phyloP scores from a whole-genome alignment of 2,888 invertebrate species.

The Charanyca ferruginea region DNA sequence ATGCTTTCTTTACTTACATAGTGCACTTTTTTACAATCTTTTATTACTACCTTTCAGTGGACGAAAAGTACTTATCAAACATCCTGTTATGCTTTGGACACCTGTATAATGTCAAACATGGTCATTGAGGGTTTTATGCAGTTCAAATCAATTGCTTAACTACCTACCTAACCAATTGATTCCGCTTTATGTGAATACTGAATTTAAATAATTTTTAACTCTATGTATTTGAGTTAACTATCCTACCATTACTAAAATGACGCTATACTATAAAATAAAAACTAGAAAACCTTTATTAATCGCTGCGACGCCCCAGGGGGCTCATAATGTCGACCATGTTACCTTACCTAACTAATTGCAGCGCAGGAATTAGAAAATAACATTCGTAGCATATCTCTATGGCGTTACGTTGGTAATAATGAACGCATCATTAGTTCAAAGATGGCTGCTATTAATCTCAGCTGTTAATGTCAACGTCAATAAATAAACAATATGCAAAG shows the following conservation, averaged over 20 bases:
- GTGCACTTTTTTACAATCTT: conserved; percentile 41
- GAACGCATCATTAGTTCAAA: conserved; percentile 45
- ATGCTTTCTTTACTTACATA: conserved; percentile 65
- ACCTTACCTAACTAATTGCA: conserved; percentile 56
- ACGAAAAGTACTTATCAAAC: conserved; percentile 20
- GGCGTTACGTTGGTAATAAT: conserved; percentile 45
- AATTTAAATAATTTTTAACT: conserved; percentile 20
- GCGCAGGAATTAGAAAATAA: conserved; percentile 51
- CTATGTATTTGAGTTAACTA: conserved; percentile 24
- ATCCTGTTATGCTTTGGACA: conserved; percentile 17
- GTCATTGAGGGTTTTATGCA: background rate
- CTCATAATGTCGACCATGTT: conserved; percentile 48
- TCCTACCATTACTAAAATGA: conserved; percentile 40
- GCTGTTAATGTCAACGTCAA: conserved; percentile 52
- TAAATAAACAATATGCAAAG: conserved; percentile 64
- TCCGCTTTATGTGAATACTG: background rate
- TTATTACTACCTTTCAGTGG: conserved; percentile 42
- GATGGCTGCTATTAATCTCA: conserved; percentile 52
- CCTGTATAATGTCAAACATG: conserved; percentile 1
- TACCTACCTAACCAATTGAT: background rate
- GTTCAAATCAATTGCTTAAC: background rate
- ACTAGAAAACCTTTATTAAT: conserved; percentile 46
- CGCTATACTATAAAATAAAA: conserved; percentile 37
- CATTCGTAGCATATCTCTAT: conserved; percentile 51
- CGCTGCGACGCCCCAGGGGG: conserved; percentile 45